Percentiles rank a stretch among this genome's conserved stretches.
These are phyloP conservation scores for Neomonachus schauinslandi DNA, from an alignment of 2,113 vertebrate species.

Conservation along the genomic window DNA sequence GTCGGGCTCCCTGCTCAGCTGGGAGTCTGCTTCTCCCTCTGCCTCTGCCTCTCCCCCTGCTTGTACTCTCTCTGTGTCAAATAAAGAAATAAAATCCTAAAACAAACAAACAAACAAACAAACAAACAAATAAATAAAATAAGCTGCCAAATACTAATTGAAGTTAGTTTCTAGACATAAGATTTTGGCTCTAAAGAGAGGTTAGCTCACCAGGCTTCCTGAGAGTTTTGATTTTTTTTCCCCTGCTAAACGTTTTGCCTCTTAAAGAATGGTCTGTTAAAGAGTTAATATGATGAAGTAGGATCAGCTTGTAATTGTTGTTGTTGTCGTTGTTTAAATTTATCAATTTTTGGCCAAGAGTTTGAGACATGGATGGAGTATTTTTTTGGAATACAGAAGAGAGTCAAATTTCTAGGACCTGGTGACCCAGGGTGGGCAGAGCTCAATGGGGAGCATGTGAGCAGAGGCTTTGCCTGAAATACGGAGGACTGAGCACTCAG, in stretches of 20 bases:
- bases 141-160: not conserved
- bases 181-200: not conserved
- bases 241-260: not conserved
- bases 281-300: not conserved
- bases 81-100: too few relatives aligned
- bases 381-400: not conserved
- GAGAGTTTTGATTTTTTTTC: not conserved
- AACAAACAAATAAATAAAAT: too few relatives aligned
- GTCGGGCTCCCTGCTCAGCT: too few relatives aligned
- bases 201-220: not conserved
- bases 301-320: not conserved
- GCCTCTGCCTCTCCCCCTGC: too few relatives aligned
- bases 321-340: not conserved
- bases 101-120: too few relatives aligned
- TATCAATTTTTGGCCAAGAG: not conserved
- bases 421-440: not conserved
- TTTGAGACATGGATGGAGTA: not conserved
- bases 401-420: not conserved
- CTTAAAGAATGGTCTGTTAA: not conserved
- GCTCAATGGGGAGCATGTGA: rapidly evolving
- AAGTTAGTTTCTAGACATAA: not conserved
- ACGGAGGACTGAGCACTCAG: rapidly evolving
- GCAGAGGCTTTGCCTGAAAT: not conserved
- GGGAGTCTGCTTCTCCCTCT: too few relatives aligned
- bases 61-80: too few relatives aligned